Base-by-base conservation (phyloP, 2,797 vertebrate genomes). In the Leptodactylus fallax region DNA sequence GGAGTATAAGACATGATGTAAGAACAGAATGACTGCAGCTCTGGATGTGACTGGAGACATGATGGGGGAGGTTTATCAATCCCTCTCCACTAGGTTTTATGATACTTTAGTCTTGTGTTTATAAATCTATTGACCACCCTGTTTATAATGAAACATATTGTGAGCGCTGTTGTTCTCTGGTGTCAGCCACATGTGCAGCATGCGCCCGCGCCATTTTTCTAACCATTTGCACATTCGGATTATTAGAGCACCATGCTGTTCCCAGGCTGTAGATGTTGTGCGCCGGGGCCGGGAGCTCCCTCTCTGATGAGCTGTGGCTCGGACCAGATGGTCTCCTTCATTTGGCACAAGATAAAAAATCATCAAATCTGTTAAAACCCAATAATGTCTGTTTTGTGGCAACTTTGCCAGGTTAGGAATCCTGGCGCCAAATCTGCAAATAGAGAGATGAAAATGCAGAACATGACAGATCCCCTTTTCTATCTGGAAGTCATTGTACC, bases 291-390 rank as follows among this genome's bases (percentile, higher is more conserved):
- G 71, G 71, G 71, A 3, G 36, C 47, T n/a, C 6, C 0, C 47
- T 2, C 72, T 51, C 21, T 53, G 13, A 53, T 25, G 45, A 51
- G 47, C 25, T 82, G 47, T 67, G 81, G 13, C 63, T 71, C n/a
- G 27, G n/a, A 83, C 17, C 81, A 83, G 81, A 83, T 83, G 81
- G 81, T 58, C 10, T 17, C 17, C 25, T 83, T 72, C 81, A 45
- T 23, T 69, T 72, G 81, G 63, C 63, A 72, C 51, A 25, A n/a
- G 47, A 76, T 49, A 65, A 49, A 47, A 63, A n/a, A 49, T 65
- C 21, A 17, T 21, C 60, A n/a, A 36, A n/a, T 81, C 58, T 51
- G 79, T 81, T 49, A 63, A 45, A 49, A 47, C 21, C 47, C 25
- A 9, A 36, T 36, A 36, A 27, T 21, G 81, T 36, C 45, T 56